phyloP scores from a whole-genome alignment of 2,888 invertebrate genomes.

The Caenorhabditis virilis region DNA sequence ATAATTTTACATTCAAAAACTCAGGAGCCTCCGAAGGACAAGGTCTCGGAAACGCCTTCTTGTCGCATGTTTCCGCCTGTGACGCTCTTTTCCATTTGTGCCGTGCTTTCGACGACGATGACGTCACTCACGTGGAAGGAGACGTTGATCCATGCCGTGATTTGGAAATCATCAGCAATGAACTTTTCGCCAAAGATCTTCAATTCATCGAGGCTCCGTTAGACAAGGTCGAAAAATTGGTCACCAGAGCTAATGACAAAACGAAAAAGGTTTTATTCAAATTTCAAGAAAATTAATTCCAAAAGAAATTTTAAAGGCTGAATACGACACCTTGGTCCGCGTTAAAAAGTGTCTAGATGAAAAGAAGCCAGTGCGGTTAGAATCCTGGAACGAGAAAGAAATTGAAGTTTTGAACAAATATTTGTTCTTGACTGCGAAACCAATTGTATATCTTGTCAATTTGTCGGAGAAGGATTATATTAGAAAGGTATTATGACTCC shows the following conservation, averaged over 20 bases:
- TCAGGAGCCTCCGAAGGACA: conserved; percentile 87
- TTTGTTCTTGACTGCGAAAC: conserved; percentile 94
- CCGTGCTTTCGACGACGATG: conserved; percentile 94
- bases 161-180: conserved; percentile 92
- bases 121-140: conserved; percentile 96
- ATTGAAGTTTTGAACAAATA: conserved; percentile 84
- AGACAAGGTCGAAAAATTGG: conserved; percentile 84
- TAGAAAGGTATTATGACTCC: conserved; percentile 75
- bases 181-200: conserved; percentile 87
- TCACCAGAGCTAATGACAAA: conserved; percentile 83
- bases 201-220: conserved; percentile 83
- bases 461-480: conserved; percentile 96
- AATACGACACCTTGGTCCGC: conserved; percentile 83
- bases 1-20: background rate
- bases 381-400: conserved; percentile 69
- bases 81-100: conserved; percentile 96
- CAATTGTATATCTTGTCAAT: conserved; percentile 94
- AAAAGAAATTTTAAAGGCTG: conserved; percentile 31
- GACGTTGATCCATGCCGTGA: conserved; percentile 96
- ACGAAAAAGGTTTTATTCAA: conserved; percentile 78
- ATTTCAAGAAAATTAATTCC: background rate
- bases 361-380: conserved; percentile 89
- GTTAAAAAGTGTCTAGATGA: conserved; percentile 83
- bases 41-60: conserved; percentile 95
- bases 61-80: conserved; percentile 97